A percentile compares a stretch with the other conserved stretches of the same genome.
Evolutionary conservation across 1,140 invertebrate genomes (phyloP).

Genomic region (Monomorium pharaonis): DNA sequence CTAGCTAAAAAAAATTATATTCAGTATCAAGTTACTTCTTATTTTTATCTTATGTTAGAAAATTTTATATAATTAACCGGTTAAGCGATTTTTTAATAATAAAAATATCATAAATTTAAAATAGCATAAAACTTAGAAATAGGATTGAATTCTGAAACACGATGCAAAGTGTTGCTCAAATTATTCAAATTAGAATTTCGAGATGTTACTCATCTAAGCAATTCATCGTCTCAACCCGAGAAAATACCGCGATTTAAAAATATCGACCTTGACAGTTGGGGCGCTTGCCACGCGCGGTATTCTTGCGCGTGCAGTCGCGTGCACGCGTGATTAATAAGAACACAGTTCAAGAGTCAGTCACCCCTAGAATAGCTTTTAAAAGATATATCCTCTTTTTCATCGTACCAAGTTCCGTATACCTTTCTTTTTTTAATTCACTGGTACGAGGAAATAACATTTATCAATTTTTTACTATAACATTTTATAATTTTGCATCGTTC

Average conservation of each 20-base stretch:
- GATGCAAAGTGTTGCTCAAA: neutral
- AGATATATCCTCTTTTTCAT: neutral
- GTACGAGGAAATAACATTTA: neutral
- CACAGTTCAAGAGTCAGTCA: slow-evolving; percentile 11
- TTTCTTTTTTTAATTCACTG: neutral
- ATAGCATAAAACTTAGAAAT: neutral
- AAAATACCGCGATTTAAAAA: slow-evolving; percentile 61
- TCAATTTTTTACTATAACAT: neutral
- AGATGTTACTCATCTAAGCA: slow-evolving; percentile 24
- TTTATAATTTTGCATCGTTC: neutral
- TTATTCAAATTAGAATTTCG: neutral
- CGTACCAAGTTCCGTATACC: neutral
- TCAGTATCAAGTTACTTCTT: no score
- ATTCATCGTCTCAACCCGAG: neutral
- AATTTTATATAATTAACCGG: neutral
- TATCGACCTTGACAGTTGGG: slow-evolving; percentile 67
- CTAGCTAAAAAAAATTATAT: no score
- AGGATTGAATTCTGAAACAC: neutral
- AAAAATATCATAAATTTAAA: neutral
- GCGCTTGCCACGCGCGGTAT: neutral
- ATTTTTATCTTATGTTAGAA: no score
- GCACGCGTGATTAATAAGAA: slow-evolving; percentile 39
- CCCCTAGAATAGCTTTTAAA: slow-evolving; percentile 3
- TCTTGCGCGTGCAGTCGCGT: neutral
- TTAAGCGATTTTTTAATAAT: neutral